Evolutionary conservation across 2,888 invertebrate species (phyloP).

Genomic region (Yponomeuta malinellus): DNA sequence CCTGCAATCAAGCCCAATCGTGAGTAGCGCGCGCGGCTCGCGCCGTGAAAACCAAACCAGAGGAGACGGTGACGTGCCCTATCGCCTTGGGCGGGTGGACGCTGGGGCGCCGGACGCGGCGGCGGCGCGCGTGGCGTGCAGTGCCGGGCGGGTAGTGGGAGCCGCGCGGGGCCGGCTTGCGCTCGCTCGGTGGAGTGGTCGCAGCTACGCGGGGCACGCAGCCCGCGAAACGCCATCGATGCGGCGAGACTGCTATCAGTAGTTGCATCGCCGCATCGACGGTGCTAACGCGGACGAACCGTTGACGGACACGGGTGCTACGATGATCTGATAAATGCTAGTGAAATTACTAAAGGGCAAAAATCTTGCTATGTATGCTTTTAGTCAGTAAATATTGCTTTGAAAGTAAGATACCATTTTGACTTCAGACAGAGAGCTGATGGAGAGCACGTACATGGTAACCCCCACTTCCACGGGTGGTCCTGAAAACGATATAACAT

Average conservation of each 20-base stretch:
- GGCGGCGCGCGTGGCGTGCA: neutral
- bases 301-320: constrained; percentile 73
- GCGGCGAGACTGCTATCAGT: neutral
- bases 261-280: constrained; percentile 40
- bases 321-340: constrained; percentile 71
- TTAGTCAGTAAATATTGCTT: constrained; percentile 62
- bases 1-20: constrained; percentile 84
- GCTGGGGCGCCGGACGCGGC: neutral
- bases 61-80: constrained; percentile 54
- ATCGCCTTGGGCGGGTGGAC: constrained; percentile 37
- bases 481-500: constrained; percentile 78
- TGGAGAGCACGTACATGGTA: constrained; percentile 88
- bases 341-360: constrained; percentile 66
- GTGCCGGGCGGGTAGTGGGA: constrained; percentile 17
- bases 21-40: constrained; percentile 56
- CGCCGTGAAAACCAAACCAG: constrained; percentile 67
- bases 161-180: constrained; percentile 27
- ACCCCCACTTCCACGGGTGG: constrained; percentile 87
- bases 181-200: neutral
- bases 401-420: constrained; percentile 77
- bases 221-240: constrained; percentile 17
- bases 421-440: constrained; percentile 89
- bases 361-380: constrained; percentile 65
- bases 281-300: constrained; percentile 49
- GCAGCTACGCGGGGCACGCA: neutral